Evolutionary conservation across 1,140 invertebrate species (phyloP), one percentile per base, ranked within the genome.

Genomic region (Ceratina japonica): DNA sequence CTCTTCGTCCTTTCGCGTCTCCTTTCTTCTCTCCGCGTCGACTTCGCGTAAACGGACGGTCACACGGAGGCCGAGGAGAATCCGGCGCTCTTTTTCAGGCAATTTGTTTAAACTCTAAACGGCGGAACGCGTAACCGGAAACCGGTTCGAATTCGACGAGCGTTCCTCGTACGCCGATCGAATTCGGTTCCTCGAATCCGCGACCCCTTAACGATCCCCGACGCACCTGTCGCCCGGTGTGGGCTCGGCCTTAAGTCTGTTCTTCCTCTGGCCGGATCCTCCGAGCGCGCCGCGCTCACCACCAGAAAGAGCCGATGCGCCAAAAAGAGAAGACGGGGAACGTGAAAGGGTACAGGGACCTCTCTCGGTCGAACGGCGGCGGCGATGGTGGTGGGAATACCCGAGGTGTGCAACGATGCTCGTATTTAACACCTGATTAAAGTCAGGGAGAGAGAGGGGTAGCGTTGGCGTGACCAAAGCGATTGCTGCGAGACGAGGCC

Each of bases 401-500:
- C 65, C 59, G 64, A 85, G 82, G 73, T 78, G 84, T 81, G 85
- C 85, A 84, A 87, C 77, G 88, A 90, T 87, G 87, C 86, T 91
- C 89, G 87, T 91, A 91, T 91, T 91, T 91, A 91, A 91, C 89
- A 91, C 89, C 90, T 91, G 89, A 91, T 91, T 91, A 90, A 91
- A 91, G 84, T 78, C 80, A 52, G 58, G 62, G 63, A 73, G 77
- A 31, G 27, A 31, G 68, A 73, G 64, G 2, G 78, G 68, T 64
- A 75, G 85, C 84, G 87, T 87, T 90, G 87, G 89, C 89, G 88
- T 88, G 89, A 89, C 87, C 86, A 85, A 87, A 87, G 82, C 88
- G 85, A 89, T 91, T 87, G 87, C 87, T 86, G 66, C 79, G 81
- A 86, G 87, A 89, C 86, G 88, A 89, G n/a, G 79, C 80, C 59